Conservation (phyloP, 1,140 invertebrate genomes). For the Pachyrhynchus sulphureomaculatus region DNA sequence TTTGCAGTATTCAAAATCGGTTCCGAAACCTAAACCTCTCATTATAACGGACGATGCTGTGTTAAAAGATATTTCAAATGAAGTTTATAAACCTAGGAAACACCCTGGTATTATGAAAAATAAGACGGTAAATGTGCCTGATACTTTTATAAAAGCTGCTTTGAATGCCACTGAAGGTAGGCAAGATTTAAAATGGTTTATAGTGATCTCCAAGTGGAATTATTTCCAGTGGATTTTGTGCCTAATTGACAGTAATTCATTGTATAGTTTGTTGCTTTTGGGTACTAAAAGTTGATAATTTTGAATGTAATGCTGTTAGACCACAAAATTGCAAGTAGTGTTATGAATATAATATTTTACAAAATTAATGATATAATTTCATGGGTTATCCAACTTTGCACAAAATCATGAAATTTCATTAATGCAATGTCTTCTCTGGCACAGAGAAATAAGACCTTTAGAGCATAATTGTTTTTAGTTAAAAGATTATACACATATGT, state of each 20-base stretch:
- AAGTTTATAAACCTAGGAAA: conserved; percentile 63
- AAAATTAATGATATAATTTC: no score
- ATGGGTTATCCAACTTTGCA: no score
- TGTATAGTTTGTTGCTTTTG: background rate
- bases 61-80: conserved; percentile 56
- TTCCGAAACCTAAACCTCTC: conserved; percentile 34
- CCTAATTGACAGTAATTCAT: background rate
- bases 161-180: conserved; percentile 55
- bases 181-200: background rate
- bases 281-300: background rate
- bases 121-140: conserved; percentile 57
- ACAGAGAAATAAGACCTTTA: no score
- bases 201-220: no score
- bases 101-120: conserved; percentile 66
- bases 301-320: no score
- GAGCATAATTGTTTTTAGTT: no score
- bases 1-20: conserved; percentile 5
- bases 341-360: no score
- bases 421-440: no score
- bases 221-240: no score
- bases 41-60: conserved; percentile 55
- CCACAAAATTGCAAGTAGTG: no score
- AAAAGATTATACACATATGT: no score
- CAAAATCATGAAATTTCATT: no score
- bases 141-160: conserved; percentile 59